phyloP scores from a whole-genome alignment of 2,888 invertebrate genomes.

The Diarsia dahlii region DNA sequence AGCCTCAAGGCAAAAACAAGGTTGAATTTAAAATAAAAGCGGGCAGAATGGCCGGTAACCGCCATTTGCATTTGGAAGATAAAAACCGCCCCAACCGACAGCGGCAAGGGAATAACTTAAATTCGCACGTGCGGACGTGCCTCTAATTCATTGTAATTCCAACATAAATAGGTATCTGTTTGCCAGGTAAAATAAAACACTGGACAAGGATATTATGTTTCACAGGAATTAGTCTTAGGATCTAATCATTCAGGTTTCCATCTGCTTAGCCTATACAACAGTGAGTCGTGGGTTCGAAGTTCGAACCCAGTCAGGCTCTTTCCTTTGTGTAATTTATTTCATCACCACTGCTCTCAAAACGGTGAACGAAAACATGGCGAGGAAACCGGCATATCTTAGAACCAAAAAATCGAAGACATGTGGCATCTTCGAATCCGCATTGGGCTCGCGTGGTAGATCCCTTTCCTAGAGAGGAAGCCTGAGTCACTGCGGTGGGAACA shows the following conservation, averaged over 20 bases:
- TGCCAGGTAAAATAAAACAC: not conserved
- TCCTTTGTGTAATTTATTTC: too few species aligned
- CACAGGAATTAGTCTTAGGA: not conserved
- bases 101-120: slow-evolving; percentile 18
- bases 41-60: not conserved
- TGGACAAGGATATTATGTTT: not conserved
- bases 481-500: too few species aligned
- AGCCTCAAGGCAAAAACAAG: slow-evolving; percentile 5
- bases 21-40: slow-evolving; percentile 24
- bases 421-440: too few species aligned
- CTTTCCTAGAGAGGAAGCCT: too few species aligned
- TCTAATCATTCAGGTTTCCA: not conserved
- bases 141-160: slow-evolving; percentile 8
- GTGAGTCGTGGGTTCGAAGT: too few species aligned
- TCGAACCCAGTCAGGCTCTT: too few species aligned
- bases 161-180: not conserved
- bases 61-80: slow-evolving; percentile 31
- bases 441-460: too few species aligned
- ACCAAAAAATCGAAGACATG: too few species aligned
- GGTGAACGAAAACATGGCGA: too few species aligned
- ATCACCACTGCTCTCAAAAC: too few species aligned
- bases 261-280: too few species aligned
- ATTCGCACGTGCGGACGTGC: slow-evolving; percentile 1
- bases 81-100: slow-evolving; percentile 8
- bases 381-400: too few species aligned